Evolutionary conservation across 2,888 invertebrate species (phyloP).

Genomic region (Exephanes ischioxanthus): DNA sequence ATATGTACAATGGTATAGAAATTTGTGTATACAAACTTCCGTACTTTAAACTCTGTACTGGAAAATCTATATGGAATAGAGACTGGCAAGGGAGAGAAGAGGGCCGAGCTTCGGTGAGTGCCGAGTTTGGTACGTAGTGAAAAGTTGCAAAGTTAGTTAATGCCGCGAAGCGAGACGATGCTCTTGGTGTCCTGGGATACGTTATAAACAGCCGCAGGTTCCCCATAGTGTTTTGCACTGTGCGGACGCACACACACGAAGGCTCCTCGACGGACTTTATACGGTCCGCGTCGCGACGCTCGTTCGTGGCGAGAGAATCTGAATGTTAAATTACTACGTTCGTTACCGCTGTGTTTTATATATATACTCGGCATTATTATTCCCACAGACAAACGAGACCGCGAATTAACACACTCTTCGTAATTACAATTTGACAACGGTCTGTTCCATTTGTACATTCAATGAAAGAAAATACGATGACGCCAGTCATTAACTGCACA

Average conservation of each 20-base stretch:
- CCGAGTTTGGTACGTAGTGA: slow-evolving; percentile 62
- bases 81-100: not conserved
- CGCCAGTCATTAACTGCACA: not conserved
- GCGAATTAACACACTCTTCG: slow-evolving; percentile 31
- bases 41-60: slow-evolving; percentile 14
- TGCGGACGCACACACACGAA: not conserved
- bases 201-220: slow-evolving; percentile 40
- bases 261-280: slow-evolving; percentile 30
- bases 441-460: slow-evolving; percentile 23
- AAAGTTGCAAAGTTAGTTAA: slow-evolving; percentile 69
- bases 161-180: slow-evolving; percentile 20
- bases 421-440: slow-evolving; percentile 32
- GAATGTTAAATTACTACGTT: slow-evolving; percentile 61
- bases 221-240: not conserved
- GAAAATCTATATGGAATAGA: slow-evolving; percentile 29
- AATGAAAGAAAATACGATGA: not conserved
- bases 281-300: slow-evolving; percentile 51
- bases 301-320: slow-evolving; percentile 57
- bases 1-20: slow-evolving; percentile 39
- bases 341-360: slow-evolving; percentile 11
- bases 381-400: slow-evolving; percentile 3
- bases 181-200: slow-evolving; percentile 47
- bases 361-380: slow-evolving; percentile 19
- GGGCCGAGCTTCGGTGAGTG: slow-evolving; percentile 47
- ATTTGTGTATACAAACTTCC: slow-evolving; percentile 31